Base-by-base conservation (phyloP, 2,888 invertebrate genomes). In the Stratiomys singularior region DNA sequence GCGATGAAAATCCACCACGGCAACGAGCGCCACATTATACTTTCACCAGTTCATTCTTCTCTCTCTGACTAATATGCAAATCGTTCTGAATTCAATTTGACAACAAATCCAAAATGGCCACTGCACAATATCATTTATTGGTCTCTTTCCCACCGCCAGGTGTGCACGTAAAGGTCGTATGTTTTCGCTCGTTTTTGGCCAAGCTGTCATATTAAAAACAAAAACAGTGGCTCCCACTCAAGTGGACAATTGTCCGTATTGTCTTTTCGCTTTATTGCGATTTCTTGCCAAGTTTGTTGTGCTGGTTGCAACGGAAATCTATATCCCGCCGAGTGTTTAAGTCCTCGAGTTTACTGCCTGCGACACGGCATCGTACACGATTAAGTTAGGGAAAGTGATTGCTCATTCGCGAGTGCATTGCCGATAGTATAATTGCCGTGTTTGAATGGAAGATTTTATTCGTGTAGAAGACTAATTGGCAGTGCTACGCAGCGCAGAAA, bases 221-320 rank as follows among this genome's bases (percentile, higher is more conserved):
- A 74, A 74, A 74, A 74, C 74, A 74, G 74, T 74, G 74, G 74
- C 60, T 74, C 58, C 56, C 72, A 56, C 56, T 72, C 58, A 23
- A 56, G 21, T 30, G 56, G 72, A 2, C 56, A 11, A 72, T 25
- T 28, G 58, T 37, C 23, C 56, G 56, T 18, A 11, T 58, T 74
- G 2, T 37, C 11, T 21, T 11, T 18, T 28, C 28, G 71, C 11
- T 37, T 58, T 69, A n/a, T 30, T 58, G 74, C 74, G 30, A 30
- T 58, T 60, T 74, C 58, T 74, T 74, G 60, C 74, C 74, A 60
- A 74, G 37, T 58, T 74, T 21, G 37, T 18, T 37, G 60, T 28
- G 21, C 56, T 30, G 30, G 3, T 21, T 74, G 44, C 58, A 37
- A 37, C 11, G 25, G 21, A 60, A 60, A 25, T 60, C 25, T 18